phyloP scores from a whole-genome alignment of 1,140 invertebrate species.

The Apocrypta bakeri region DNA sequence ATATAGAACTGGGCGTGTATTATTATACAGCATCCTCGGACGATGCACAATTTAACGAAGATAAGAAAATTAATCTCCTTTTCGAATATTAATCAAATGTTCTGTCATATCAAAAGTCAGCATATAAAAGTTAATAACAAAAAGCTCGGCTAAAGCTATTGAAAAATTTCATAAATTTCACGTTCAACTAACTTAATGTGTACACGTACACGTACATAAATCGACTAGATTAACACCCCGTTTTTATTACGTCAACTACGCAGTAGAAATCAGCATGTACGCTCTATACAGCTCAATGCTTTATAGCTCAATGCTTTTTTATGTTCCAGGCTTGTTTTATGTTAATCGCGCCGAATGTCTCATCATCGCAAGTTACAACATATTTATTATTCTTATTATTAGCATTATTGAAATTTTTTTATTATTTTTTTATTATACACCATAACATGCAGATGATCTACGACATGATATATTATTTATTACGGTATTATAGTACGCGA shows the following conservation, averaged over 20 bases:
- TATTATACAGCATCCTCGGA: background rate
- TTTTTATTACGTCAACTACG: conserved; percentile 8
- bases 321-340: too few species aligned
- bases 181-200: background rate
- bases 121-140: conserved; percentile 34
- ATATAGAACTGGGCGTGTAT: background rate
- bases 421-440: conserved; percentile 6
- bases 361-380: background rate
- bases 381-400: background rate
- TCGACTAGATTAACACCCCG: conserved; percentile 17
- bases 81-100: background rate
- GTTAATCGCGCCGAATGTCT: too few species aligned
- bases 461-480: background rate
- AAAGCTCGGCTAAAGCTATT: conserved; percentile 14
- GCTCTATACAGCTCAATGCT: conserved; percentile 5
- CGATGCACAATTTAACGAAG: conserved; percentile 31
- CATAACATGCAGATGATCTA: conserved; percentile 4
- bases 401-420: too few species aligned
- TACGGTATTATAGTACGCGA: background rate
- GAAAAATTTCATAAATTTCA: conserved; percentile 30
- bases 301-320: background rate
- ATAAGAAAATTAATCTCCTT: conserved; percentile 19
- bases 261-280: conserved; percentile 5
- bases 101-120: conserved; percentile 37
- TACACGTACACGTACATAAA: background rate